Base-by-base conservation (phyloP, 1,140 invertebrate genomes). In the Drosophila triauraria region DNA sequence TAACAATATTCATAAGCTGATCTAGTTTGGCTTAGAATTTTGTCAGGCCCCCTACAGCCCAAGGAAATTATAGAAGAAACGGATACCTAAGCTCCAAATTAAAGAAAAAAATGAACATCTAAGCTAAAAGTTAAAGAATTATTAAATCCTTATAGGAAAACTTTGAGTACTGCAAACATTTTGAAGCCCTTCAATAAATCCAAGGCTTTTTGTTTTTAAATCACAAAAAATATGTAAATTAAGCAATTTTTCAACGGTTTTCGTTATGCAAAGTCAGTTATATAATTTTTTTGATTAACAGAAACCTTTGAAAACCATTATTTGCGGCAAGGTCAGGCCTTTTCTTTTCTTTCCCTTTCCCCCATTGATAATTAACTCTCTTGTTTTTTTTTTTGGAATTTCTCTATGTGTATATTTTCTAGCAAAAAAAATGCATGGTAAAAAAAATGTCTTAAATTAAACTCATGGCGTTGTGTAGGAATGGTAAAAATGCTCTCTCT, bases 361-460 rank as follows among this genome's bases (percentile, higher is more conserved):
- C 46, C 32, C 8, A 42, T 35, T 30, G 27, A 54, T 30, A 15
- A 54, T 32, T 23, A 23, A 42, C 1, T n/a, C 1, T 1, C 1
- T 1, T 8, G 3, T 20, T 30, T 46, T 17, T 30, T 46, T 17
- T 53, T 75, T 59, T 76, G 38, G 17, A 27, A 47, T 59, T 74
- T 77, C 32, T 61, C 27, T 62, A 25, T 77, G 17, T 56, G 35
- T 56, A 56, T 79, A 79, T 72, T 79, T 72, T 47, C 59, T 78
- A 79, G 69, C 63, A 78, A 70, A 76, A 76, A 53, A 76, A 67
- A 76, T 76, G 54, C 23, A 10, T 69, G 44, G 53, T 72, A 72
- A 76, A 59, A 77, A 77, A 78, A 78, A 78, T 78, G 75, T 78
- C 63, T 69, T 78, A 58, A 69, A 78, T 78, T 78, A 78, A 62